Base-by-base conservation (phyloP, 1,140 invertebrate species). In the Zaprionus capensis region DNA sequence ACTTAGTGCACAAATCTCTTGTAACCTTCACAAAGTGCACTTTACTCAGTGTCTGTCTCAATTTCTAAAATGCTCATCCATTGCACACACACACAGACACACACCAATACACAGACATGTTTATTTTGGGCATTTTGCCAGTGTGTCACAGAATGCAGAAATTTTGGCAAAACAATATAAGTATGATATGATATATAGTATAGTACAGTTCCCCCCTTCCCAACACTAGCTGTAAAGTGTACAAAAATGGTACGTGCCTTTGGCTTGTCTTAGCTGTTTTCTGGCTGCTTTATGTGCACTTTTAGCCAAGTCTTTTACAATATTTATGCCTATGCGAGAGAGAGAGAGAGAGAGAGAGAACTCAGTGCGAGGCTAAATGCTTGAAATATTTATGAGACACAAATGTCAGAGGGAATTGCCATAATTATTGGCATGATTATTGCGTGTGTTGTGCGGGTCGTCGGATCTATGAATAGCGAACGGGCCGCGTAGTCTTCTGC, bases 351-450 rank as follows among this genome's bases (percentile, higher is more conserved):
- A 22, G 41, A 26, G 28, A 26, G 34, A 12, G 15, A 28, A 51
- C 55, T 56, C 6, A 28, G 56, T 65, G 41, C 49, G 36, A 53
- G 46, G 56, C 80, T 76, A 57, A 72, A 61, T 68, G 68, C 65
- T 67, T 58, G 44, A 76, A 76, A 82, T 87, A 79, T 87, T 80
- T 87, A 82, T 87, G 76, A 62, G 65, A 79, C 69, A 81, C 66
- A 77, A 83, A 80, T 80, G 77, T 88, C 81, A 71, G 65, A 77
- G 61, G 67, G 59, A 83, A 86, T 86, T 80, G 84, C 73, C 80
- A 86, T 88, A 88, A 86, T 86, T 86, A 86, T 86, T 86, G 85
- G 73, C 80, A 76, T 71, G 82, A 88, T 83, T 83, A 83, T 78
- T 58, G 73, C 62, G 57, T 76, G 9, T 34, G 31, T 4, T 34